Percentiles rank a stretch among this genome's conserved stretches.
These are phyloP conservation scores for Unio delphinus DNA, from an alignment of 2,888 invertebrate species.

Conservation along the genomic window DNA sequence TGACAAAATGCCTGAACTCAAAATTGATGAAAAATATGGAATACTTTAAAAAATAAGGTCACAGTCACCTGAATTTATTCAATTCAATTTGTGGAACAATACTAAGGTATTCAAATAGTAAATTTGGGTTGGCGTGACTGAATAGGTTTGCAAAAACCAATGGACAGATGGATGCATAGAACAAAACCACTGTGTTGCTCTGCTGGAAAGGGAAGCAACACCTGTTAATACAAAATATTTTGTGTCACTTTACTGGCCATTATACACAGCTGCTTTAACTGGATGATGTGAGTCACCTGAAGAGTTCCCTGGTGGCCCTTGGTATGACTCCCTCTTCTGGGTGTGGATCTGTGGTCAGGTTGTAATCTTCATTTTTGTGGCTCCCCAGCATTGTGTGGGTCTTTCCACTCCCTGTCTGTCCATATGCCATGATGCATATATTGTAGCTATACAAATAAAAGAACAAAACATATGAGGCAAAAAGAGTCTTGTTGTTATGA, in stretches of 20 bases:
- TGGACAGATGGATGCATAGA: neutral
- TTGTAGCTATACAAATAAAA: conserved; percentile 52
- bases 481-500: too few species aligned
- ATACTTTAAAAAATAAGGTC: too few species aligned
- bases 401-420: conserved; percentile 67
- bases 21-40: too few species aligned
- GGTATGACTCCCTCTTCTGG: conserved; percentile 66
- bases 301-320: conserved; percentile 61
- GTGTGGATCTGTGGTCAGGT: conserved; percentile 55
- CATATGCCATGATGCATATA: conserved; percentile 68
- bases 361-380: conserved; percentile 61
- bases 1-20: too few species aligned
- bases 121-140: too few species aligned
- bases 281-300: conserved; percentile 46
- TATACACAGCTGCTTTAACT: neutral
- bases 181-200: neutral
- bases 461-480: neutral
- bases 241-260: neutral
- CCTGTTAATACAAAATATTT: neutral
- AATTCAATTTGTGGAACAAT: too few species aligned
- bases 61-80: too few species aligned
- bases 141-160: neutral
- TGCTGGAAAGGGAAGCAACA: neutral
- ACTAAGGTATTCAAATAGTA: too few species aligned
- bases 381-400: conserved; percentile 67